phyloP scores from a whole-genome alignment of 2,888 invertebrate species.

The Agriopis aurantiaria region DNA sequence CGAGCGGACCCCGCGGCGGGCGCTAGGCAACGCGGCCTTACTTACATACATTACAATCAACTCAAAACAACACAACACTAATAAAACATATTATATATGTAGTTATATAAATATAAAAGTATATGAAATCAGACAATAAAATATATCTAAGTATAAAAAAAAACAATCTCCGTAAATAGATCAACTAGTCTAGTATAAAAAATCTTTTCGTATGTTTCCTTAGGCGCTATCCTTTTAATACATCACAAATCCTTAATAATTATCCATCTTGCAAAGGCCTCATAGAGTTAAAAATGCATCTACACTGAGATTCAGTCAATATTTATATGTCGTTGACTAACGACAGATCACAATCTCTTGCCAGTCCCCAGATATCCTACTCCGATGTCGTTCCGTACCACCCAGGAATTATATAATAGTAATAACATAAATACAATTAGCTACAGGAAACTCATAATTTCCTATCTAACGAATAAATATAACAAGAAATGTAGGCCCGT shows the following conservation, averaged over 20 bases:
- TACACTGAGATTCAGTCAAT: conserved; percentile 87
- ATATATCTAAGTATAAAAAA: conserved; percentile 86
- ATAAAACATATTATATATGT: conserved; percentile 80
- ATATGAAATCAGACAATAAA: conserved; percentile 86
- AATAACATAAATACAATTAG: conserved; percentile 85
- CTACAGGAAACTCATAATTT: conserved; percentile 85
- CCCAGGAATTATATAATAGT: conserved; percentile 70
- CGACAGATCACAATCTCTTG: conserved; percentile 87
- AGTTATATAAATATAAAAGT: conserved; percentile 85
- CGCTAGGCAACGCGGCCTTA: conserved; percentile 51
- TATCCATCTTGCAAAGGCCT: conserved; percentile 87
- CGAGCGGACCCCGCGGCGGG: not conserved
- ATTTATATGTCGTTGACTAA: conserved; percentile 86
- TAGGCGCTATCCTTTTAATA: conserved; percentile 87
- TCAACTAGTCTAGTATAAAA: conserved; percentile 86
- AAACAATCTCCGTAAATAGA: conserved; percentile 87
- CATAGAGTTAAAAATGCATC: conserved; percentile 87
- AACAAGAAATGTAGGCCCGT: conserved; percentile 79
- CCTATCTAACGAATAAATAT: conserved; percentile 86
- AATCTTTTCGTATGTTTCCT: conserved; percentile 87
- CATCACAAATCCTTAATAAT: conserved; percentile 87
- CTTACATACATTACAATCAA: conserved; percentile 71
- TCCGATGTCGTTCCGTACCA: conserved; percentile 82
- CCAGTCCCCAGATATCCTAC: conserved; percentile 79
- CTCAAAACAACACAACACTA: conserved; percentile 86